Base-by-base conservation (phyloP, 2,113 vertebrate species). In the Puma concolor region DNA sequence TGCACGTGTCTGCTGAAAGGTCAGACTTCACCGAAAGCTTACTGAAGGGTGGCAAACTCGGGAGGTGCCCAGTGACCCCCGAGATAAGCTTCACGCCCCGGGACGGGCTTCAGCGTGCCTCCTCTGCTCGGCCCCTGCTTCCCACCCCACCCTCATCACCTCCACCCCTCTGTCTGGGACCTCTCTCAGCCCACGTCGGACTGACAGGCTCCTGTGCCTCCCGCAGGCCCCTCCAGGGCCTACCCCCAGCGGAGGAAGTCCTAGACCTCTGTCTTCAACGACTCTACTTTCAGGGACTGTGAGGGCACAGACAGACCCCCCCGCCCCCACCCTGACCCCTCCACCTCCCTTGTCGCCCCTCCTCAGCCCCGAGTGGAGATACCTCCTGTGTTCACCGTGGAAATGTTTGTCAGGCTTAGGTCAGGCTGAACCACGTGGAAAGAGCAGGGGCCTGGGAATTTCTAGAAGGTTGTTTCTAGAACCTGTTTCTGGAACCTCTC, bases 121-220 rank as follows among this genome's bases (percentile, higher is more conserved):
- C 31, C 1, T 29, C 13, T 4, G 3, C 79, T 41, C 0, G 2
- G 33, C 4, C 23, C 9, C 23, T 4, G 4, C 25, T 33, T 44
- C 57, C 21, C 25, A 1, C 23, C 12, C 13, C 13, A 44, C 3
- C 31, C 38, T 33, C 9, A 21, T 14, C 38, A 38, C 82, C 33
- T 60, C 64, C 21, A n/a, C n/a, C 6, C 71, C 16, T 74, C 52
- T 74, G 67, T 41, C 67, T 60, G 69, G 38, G 54, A 50, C 12
- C 7, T 72, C 3, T 4, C 17, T 8, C 33, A 44, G 41, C 54
- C 67, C 54, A 6, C 7, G 13, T 67, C 29, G 33, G 72, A 50
- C 13, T 14, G 72, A 38, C n/a, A n/a, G 72, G 11, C 60, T 87
- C 71, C 71, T 67, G 67, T 2, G 8, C 57, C 17, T 11, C 19